Evolutionary conservation across 2,113 vertebrate species (phyloP).

Genomic region (Erythrolamprus reginae): DNA sequence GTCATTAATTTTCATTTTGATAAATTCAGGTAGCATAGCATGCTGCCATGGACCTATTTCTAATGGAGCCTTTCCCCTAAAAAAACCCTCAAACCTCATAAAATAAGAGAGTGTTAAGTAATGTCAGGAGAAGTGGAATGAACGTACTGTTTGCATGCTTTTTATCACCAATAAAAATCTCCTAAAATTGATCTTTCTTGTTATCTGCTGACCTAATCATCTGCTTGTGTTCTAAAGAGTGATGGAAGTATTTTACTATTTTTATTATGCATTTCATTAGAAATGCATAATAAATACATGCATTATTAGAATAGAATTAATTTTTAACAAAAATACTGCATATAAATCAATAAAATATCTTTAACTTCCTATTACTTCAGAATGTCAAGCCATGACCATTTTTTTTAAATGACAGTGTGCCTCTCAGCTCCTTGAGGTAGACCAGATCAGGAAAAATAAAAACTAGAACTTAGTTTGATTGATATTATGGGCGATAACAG

Average conservation of each 20-base stretch:
- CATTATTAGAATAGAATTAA: background rate
- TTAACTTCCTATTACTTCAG: background rate
- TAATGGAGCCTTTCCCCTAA: background rate
- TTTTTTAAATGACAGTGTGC: background rate
- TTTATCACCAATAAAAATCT: background rate
- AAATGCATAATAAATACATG: too few species aligned
- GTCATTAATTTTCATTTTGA: background rate
- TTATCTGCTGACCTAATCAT: background rate
- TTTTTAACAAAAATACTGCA: background rate
- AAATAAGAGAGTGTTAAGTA: background rate
- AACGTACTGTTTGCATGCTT: background rate
- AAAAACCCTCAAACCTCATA: background rate
- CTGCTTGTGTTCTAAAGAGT: background rate
- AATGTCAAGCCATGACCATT: background rate
- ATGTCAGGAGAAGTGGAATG: background rate
- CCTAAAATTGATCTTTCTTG: background rate
- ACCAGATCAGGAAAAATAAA: background rate
- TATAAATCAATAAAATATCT: background rate
- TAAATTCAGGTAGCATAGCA: background rate
- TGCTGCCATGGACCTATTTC: background rate
- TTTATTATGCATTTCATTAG: background rate
- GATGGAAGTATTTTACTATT: background rate
- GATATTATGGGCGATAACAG: background rate
- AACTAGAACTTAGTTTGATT: background rate
- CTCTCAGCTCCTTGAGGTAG: background rate